Conservation (phyloP, 1,140 invertebrate genomes). For the Rhizoglyphus robini region DNA sequence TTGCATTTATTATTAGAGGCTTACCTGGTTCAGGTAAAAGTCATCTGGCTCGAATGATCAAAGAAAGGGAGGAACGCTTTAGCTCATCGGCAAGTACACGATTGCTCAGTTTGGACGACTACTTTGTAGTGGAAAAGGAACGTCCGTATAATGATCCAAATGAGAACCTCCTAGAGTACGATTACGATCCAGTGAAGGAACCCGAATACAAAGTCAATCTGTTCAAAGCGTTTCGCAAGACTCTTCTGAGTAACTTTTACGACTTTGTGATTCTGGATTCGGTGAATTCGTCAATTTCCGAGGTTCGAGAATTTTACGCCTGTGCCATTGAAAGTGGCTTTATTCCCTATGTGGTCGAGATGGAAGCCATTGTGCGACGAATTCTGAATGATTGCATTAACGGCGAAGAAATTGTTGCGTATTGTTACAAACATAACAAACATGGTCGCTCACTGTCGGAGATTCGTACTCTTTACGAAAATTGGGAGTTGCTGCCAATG, state of each 20-base stretch:
- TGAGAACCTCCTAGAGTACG: conserved; percentile 66
- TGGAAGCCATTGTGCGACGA: conserved; percentile 54
- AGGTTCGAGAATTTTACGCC: conserved; percentile 73
- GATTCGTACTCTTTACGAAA: not conserved
- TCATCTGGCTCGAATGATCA: conserved; percentile 68
- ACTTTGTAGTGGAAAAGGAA: conserved; percentile 75
- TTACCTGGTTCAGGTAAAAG: conserved; percentile 79
- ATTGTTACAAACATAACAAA: conserved; percentile 11
- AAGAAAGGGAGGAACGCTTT: conserved; percentile 60
- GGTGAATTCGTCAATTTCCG: conserved; percentile 56
- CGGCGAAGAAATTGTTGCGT: conserved; percentile 5
- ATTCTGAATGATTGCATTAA: not conserved
- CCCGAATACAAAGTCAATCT: conserved; percentile 62
- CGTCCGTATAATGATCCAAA: conserved; percentile 44
- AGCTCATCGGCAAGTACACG: conserved; percentile 44
- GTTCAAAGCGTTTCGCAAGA: conserved; percentile 80
- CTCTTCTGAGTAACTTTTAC: conserved; percentile 76
- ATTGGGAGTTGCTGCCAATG: not conserved
- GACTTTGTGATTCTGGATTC: conserved; percentile 83
- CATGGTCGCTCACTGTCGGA: conserved; percentile 7
- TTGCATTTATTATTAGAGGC: conserved; percentile 76
- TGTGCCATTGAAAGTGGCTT: conserved; percentile 75
- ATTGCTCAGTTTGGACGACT: conserved; percentile 87
- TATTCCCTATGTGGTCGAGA: conserved; percentile 75
- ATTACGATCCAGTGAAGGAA: conserved; percentile 75